phyloP scores from a whole-genome alignment of 2,113 vertebrate species.

The Furnarius figulus region DNA sequence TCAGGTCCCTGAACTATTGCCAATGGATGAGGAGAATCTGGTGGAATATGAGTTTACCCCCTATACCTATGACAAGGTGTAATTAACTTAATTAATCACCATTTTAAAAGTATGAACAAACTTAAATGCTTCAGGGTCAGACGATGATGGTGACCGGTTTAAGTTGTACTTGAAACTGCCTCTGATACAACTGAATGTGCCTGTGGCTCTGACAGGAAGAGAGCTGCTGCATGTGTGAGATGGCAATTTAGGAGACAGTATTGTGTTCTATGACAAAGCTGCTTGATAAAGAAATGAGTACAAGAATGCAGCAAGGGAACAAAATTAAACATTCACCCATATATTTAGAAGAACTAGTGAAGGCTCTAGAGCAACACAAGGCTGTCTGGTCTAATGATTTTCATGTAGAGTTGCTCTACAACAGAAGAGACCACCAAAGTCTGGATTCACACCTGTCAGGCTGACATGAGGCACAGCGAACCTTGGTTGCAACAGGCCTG shows the following conservation, averaged over 20 bases:
- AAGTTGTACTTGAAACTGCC: neutral
- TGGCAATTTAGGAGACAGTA: neutral
- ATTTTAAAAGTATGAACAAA: neutral
- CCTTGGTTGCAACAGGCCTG: neutral
- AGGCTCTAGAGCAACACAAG: neutral
- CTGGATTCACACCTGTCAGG: neutral
- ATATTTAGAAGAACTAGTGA: neutral
- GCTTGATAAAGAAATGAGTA: neutral
- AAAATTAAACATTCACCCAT: neutral
- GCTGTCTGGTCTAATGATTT: neutral
- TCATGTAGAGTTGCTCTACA: too few species aligned
- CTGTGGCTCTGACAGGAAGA: neutral
- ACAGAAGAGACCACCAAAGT: neutral
- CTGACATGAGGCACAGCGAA: neutral
- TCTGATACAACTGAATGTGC: neutral
- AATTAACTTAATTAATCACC: neutral
- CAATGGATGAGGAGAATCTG: accelerated
- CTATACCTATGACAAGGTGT: neutral
- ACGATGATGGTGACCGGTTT: neutral
- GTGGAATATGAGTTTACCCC: neutral
- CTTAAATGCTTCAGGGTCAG: neutral
- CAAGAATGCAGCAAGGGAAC: neutral
- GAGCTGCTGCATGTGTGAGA: neutral
- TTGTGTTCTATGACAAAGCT: neutral
- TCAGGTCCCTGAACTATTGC: neutral